Conservation (phyloP, 2,797 vertebrate genomes). For the Notolabrus celidotus region DNA sequence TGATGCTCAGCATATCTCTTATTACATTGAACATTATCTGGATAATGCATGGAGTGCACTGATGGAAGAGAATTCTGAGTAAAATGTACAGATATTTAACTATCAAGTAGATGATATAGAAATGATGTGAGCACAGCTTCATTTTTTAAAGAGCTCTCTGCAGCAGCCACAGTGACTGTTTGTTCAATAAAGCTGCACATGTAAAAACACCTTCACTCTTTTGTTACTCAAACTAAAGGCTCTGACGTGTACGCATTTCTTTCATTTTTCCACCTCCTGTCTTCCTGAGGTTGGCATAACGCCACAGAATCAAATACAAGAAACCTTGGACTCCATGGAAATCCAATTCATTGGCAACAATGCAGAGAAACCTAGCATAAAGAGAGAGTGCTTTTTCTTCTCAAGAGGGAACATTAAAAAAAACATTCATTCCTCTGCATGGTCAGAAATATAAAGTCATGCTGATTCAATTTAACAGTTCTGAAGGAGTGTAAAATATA, state of each 20-base stretch:
- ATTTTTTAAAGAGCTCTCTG: slow-evolving; percentile 3
- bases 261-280: slow-evolving; percentile 10
- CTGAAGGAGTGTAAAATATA: slow-evolving; percentile 32
- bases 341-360: slow-evolving; percentile 50
- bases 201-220: slow-evolving; percentile 36
- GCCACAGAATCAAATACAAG: slow-evolving; percentile 34
- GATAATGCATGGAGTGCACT: not conserved
- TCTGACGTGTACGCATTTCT: slow-evolving; percentile 27
- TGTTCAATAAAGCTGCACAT: not conserved
- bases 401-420: slow-evolving; percentile 9
- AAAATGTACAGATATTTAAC: slow-evolving; percentile 2
- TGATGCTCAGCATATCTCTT: not conserved
- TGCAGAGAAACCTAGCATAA: slow-evolving; percentile 34
- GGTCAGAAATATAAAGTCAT: slow-evolving; percentile 33
- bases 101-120: slow-evolving; percentile 8
- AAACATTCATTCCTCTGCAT: slow-evolving; percentile 19
- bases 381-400: slow-evolving; percentile 33
- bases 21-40: not conserved
- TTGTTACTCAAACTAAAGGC: slow-evolving; percentile 17
- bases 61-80: not conserved
- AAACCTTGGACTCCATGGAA: slow-evolving; percentile 56
- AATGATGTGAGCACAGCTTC: slow-evolving; percentile 5
- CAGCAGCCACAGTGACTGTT: slow-evolving; percentile 3
- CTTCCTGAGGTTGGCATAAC: slow-evolving; percentile 18
- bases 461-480: slow-evolving; percentile 41